Evolutionary conservation across 1,140 invertebrate species (phyloP), one percentile per base, ranked within the genome.

Genomic region (Drusus annulatus): DNA sequence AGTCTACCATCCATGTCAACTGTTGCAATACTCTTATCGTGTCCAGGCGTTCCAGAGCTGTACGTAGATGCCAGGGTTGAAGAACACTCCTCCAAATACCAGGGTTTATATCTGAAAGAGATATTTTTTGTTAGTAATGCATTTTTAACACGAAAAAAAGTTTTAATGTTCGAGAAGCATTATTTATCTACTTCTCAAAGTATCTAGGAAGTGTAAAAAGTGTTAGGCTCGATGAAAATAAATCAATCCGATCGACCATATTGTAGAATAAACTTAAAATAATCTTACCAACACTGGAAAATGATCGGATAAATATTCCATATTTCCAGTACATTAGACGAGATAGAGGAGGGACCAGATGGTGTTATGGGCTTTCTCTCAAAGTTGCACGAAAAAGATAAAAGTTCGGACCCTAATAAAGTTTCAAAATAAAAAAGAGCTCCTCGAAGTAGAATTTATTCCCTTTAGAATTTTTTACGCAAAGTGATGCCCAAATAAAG

Each of bases 21-120:
- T 0, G 97, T 97, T 16, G 96, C 97, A 1, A 98, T 97, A 89
- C 94, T 98, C 89, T 94, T 99, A 87, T 96, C 99, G 87, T 93
- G 96, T 73, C 96, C 96, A 0, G 96, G 96, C 17, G 97, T 98
- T 0, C 98, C 98, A 19, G 96, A 98, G 84, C 96, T 98, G 87
- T 99, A 99, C 0, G 98, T 99, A 3, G 97, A 96, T 0, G 98
- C 97, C 77, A 99, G 88, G 3, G 98, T 99, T 4, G 98, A 99
- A 2, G 98, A 97, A 85, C 98, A 99, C 88, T 98, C 96, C 90
- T 99, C 98, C 71, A 98, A 91, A 87, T 99, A 99, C 98, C 98
- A 99, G 0, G 98, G 98, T 85, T 97, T 96, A 84, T 94, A 95
- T 17, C 93, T 93, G 81, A 81, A 85, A 86, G 13, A 45, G 5